phyloP scores from a whole-genome alignment of 2,888 invertebrate genomes.

The Seladonia tumulorum region DNA sequence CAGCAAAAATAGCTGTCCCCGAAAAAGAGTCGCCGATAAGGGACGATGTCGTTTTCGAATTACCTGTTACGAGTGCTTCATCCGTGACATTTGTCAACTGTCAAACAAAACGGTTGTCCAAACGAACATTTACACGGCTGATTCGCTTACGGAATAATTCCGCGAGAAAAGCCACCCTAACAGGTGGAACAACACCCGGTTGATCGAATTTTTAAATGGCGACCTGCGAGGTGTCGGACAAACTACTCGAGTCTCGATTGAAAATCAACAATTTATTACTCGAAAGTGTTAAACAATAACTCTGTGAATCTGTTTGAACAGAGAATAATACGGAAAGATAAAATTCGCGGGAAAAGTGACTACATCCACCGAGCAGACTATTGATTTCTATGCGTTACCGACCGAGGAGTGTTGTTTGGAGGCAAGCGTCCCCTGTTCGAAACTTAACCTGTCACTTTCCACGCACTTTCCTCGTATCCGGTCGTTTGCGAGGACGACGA shows the following conservation, averaged over 20 bases:
- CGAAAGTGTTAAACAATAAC: neutral
- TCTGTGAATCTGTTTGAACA: too few species aligned
- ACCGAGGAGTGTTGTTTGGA: slow-evolving; percentile 46
- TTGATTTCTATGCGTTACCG: slow-evolving; percentile 59
- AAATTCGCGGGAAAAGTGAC: neutral
- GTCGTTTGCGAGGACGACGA: neutral
- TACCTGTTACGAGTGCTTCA: slow-evolving; percentile 40
- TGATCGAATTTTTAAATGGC: neutral
- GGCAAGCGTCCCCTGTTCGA: slow-evolving; percentile 54
- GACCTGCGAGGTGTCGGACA: neutral
- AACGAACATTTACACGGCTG: neutral
- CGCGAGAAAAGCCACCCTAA: neutral
- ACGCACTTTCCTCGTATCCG: slow-evolving; percentile 22
- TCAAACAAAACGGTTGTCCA: neutral
- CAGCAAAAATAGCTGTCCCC: slow-evolving; percentile 30
- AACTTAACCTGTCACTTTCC: slow-evolving; percentile 56
- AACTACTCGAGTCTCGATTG: neutral
- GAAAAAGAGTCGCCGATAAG: neutral
- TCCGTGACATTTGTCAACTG: slow-evolving; percentile 8
- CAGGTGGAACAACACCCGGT: neutral
- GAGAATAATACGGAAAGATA: too few species aligned
- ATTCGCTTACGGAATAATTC: neutral
- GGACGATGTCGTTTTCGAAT: slow-evolving; percentile 4
- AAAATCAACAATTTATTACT: neutral
- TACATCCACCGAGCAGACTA: slow-evolving; percentile 22